Evolutionary conservation across 2,797 vertebrate genomes (phyloP).

Genomic region (Borostomias antarcticus): DNA sequence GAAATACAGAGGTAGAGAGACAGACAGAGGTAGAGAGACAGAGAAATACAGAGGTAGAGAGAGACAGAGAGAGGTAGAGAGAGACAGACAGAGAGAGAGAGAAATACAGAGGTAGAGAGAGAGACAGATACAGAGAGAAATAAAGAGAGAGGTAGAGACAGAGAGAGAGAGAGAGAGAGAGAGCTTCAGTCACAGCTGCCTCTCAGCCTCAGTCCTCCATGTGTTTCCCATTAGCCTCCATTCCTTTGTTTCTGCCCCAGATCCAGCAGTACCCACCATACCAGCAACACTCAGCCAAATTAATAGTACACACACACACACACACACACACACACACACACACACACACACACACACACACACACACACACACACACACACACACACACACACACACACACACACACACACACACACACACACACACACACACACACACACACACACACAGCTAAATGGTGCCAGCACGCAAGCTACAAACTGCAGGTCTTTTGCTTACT

Average conservation of each 20-base stretch:
- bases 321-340: not conserved
- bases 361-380: constrained; percentile 1
- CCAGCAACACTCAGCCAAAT: constrained; percentile 69
- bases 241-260: constrained; percentile 72
- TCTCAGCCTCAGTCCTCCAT: constrained; percentile 56
- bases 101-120: constrained; percentile 2
- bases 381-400: constrained; percentile 27
- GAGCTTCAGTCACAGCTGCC: too few species aligned
- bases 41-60: not conserved
- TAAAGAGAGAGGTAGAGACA: not conserved
- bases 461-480: constrained; percentile 51
- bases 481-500: constrained; percentile 58
- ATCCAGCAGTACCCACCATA: constrained; percentile 63
- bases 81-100: not conserved
- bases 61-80: not conserved
- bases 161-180: not conserved
- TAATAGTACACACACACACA: constrained; percentile 57
- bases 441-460: constrained; percentile 28
- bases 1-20: not conserved
- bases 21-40: not conserved
- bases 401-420: constrained; percentile 27
- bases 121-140: not conserved
- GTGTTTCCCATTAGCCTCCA: constrained; percentile 70
- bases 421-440: constrained; percentile 27
- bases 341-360: not conserved